These are phyloP conservation scores for Microcebus murinus DNA, from an alignment of 2,113 vertebrate genomes.

Conservation along the genomic window DNA sequence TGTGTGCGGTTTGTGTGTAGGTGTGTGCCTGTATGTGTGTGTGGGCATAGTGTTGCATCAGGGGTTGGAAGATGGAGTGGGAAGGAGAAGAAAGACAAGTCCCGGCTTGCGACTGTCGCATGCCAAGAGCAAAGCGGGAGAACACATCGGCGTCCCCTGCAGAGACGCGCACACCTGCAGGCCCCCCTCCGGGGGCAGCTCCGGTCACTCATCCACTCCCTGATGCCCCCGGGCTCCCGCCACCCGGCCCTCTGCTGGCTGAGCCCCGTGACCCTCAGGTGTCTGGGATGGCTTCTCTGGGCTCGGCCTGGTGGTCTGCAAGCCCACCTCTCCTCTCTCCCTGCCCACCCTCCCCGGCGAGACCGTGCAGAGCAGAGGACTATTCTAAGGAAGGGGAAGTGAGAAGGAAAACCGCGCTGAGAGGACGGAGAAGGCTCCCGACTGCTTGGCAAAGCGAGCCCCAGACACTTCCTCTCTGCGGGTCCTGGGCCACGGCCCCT, in stretches of 20 bases:
- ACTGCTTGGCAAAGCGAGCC: neutral
- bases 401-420: neutral
- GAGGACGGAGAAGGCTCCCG: neutral
- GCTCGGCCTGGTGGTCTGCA: neutral
- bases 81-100: conserved; percentile 36
- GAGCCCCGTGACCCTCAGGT: neutral
- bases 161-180: neutral
- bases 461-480: too few relatives aligned
- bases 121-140: neutral
- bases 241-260: neutral
- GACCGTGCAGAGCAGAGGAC: neutral
- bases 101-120: neutral
- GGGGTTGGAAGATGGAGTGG: conserved; percentile 17
- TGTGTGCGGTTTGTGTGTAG: too few relatives aligned
- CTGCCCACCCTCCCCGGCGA: neutral
- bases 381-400: neutral
- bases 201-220: neutral
- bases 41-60: neutral
- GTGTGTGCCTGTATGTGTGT: neutral
- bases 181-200: neutral
- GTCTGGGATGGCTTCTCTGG: neutral
- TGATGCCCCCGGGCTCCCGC: rapidly evolving
- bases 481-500: neutral
- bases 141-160: neutral
- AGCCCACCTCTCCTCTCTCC: neutral